Base-by-base conservation (phyloP, 2,888 invertebrate species). In the Cremastobaeus sp. region DNA sequence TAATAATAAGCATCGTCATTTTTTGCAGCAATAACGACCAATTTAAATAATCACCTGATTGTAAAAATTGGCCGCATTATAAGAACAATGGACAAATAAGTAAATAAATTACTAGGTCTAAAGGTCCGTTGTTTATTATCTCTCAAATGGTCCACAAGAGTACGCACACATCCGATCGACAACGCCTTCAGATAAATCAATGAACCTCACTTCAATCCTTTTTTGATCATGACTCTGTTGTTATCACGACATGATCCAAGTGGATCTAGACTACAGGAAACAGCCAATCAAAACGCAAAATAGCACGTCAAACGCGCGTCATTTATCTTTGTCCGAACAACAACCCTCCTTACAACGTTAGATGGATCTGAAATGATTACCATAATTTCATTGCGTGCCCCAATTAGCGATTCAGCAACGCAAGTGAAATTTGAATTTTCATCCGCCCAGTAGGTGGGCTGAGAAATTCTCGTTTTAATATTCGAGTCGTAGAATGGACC, bases 341-440 rank as follows among this genome's bases (percentile, higher is more conserved):
- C 41, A 55, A 62, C 21, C 41, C 64, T 48, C 48, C 54, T 71
- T 64, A 71, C 39, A 28, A 47, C 54, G 47, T 69, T 69, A 60
- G 60, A 69, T 35, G 43, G 37, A 34, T 35, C 2, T n/a, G 14
- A 4, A 0, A 6, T 14, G 47, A 71, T 71, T 64, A 57, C 37
- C 64, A 71, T 30, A 70, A 57, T 57, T 57, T 57, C 57, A 50
- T 55, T 64, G 37, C 70, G 54, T 28, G 48, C 39, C 8, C 37
- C 70, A 70, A 70, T 70, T 70, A 64, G 60, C 48, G 28, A 55
- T 57, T 64, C 62, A 50, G 70, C 60, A 30, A 37, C 39, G 54
- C 68, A 52, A 45, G 52, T 68, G 45, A 59, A 45, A 52, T 68
- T 68, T 52, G 50, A 68, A 68, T 59, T 68, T 68, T 52, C 43